Evolutionary conservation across 2,888 invertebrate genomes (phyloP).

Genomic region (Morinoia aosen): DNA sequence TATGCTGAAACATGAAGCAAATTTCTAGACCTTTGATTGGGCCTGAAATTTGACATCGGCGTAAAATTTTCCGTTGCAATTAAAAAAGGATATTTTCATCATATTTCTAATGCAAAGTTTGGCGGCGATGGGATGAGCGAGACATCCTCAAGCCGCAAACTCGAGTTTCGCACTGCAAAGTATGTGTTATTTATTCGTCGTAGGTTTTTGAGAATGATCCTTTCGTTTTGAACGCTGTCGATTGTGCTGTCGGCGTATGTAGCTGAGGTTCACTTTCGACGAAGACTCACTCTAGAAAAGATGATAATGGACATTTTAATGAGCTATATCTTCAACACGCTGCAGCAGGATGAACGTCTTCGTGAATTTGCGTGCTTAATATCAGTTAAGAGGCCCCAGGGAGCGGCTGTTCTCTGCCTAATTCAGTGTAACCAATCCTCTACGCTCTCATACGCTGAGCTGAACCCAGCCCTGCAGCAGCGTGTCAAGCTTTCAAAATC

Average conservation of each 20-base stretch:
- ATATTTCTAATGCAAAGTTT: not conserved
- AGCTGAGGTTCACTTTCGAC: not conserved
- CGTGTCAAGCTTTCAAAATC: not conserved
- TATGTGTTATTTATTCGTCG: too few species aligned
- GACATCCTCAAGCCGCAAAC: not conserved
- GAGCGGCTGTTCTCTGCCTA: not conserved
- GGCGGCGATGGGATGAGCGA: not conserved
- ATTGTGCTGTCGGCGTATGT: not conserved
- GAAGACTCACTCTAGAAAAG: not conserved
- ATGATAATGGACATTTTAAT: not conserved
- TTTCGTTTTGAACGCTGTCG: too few species aligned
- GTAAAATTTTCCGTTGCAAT: not conserved
- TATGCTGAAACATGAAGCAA: too few species aligned
- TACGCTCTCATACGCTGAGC: not conserved
- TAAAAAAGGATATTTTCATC: not conserved
- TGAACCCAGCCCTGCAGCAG: not conserved
- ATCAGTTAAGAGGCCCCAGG: not conserved
- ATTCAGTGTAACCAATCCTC: conserved; percentile 4
- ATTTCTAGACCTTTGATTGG: too few species aligned
- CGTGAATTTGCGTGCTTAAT: not conserved
- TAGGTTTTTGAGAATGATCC: too few species aligned
- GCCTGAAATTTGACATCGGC: too few species aligned
- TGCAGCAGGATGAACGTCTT: not conserved
- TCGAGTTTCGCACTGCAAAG: too few species aligned
- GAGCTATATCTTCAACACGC: not conserved